Percentiles rank a stretch among this genome's conserved stretches.
These are phyloP conservation scores for Apodemus agrarius DNA, from an alignment of 2,797 vertebrate genomes.

Conservation along the genomic window DNA sequence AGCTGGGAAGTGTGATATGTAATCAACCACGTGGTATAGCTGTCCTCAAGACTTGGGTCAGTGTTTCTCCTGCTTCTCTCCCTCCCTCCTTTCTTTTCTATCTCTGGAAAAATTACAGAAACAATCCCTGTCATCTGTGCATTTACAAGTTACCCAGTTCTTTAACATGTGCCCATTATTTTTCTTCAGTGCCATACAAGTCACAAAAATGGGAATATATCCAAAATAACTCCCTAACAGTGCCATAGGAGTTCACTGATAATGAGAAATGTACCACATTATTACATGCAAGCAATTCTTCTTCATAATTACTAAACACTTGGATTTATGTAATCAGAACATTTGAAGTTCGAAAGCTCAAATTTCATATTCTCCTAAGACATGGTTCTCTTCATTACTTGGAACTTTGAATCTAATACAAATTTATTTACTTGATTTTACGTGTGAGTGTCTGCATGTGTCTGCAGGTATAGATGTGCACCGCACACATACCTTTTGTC, in stretches of 20 bases:
- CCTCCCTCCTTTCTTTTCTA: not conserved
- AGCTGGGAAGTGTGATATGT: not conserved
- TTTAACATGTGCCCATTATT: not conserved
- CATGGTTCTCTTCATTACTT: not conserved
- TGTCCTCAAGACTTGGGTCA: not conserved
- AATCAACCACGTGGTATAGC: not conserved
- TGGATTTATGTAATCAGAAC: not conserved
- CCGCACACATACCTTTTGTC: not conserved
- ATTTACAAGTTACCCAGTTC: not conserved
- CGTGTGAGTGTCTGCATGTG: not conserved
- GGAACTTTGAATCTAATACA: not conserved
- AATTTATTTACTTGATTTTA: not conserved
- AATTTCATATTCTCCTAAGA: not conserved
- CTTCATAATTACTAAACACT: not conserved
- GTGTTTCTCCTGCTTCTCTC: too few relatives aligned
- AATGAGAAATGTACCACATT: not conserved
- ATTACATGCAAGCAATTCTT: not conserved
- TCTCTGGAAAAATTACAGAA: not conserved
- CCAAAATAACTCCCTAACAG: not conserved
- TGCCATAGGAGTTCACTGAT: not conserved
- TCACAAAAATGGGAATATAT: not conserved
- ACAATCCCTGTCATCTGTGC: not conserved
- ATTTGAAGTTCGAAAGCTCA: not conserved
- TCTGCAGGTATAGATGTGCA: too few relatives aligned
- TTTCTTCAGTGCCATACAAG: not conserved